phyloP scores from a whole-genome alignment of 2,113 vertebrate genomes.

The Oreochromis aureus region DNA sequence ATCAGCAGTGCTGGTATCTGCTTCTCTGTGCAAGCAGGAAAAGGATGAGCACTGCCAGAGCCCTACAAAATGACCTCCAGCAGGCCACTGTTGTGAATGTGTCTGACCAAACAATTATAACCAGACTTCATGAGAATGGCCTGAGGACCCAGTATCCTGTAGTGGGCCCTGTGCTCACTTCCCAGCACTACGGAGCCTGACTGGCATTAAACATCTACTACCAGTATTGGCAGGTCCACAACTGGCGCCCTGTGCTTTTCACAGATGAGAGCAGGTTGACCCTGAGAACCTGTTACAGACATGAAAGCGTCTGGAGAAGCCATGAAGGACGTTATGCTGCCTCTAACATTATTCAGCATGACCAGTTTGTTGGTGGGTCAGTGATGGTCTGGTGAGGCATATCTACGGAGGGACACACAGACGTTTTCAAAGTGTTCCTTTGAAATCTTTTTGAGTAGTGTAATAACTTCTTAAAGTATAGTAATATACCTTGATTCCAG shows the following conservation, averaged over 20 bases:
- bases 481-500: too few relatives aligned
- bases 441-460: too few relatives aligned
- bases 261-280: background rate
- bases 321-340: background rate
- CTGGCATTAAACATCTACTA: rapidly evolving
- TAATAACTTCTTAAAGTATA: too few relatives aligned
- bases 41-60: background rate
- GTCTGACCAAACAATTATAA: background rate
- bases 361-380: background rate
- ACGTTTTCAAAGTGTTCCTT: too few relatives aligned
- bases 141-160: rapidly evolving
- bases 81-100: background rate
- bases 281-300: background rate
- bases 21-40: background rate
- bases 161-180: background rate
- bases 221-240: background rate
- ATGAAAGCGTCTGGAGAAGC: rapidly evolving
- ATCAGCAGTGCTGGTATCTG: background rate
- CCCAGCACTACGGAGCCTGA: rapidly evolving
- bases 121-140: background rate
- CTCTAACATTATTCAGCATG: background rate
- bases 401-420: background rate
- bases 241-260: too few relatives aligned
- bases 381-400: background rate
- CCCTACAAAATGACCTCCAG: rapidly evolving